phyloP scores from a whole-genome alignment of 1,140 invertebrate species.

The Calliphora vicina region DNA sequence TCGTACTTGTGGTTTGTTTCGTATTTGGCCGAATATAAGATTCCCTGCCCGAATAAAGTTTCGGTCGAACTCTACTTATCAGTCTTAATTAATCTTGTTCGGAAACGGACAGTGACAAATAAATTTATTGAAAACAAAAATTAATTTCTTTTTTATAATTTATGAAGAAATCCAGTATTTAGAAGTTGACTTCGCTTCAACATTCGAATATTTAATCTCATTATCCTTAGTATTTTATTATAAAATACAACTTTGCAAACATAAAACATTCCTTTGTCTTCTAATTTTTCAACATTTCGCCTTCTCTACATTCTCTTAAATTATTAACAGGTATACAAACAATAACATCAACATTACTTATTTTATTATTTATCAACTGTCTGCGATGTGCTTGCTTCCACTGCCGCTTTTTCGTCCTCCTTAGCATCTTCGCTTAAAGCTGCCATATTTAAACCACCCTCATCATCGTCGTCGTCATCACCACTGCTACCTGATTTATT shows the following conservation, averaged over 20 bases:
- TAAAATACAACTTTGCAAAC: neutral
- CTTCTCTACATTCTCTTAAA: neutral
- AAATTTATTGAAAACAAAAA: too few relatives aligned
- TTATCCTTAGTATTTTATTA: neutral
- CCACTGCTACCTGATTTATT: constrained; percentile 72
- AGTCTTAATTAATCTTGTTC: too few relatives aligned
- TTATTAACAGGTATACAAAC: neutral
- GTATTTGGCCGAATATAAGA: too few relatives aligned
- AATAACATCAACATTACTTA: neutral
- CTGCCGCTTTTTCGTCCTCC: neutral
- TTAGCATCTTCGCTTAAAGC: neutral
- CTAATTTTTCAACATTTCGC: neutral
- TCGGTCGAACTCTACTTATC: too few relatives aligned
- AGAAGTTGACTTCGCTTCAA: too few relatives aligned
- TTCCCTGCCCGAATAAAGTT: too few relatives aligned
- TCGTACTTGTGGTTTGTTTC: too few relatives aligned
- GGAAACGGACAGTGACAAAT: too few relatives aligned
- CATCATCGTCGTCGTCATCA: constrained; percentile 53
- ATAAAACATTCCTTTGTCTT: neutral
- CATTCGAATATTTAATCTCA: neutral
- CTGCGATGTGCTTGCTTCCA: neutral
- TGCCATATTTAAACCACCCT: constrained; percentile 36
- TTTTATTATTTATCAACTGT: neutral
- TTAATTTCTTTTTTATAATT: too few relatives aligned
- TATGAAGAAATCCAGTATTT: too few relatives aligned